These are phyloP conservation scores for Drosophila nikananu DNA, from an alignment of 1,140 invertebrate genomes.

Conservation along the genomic window DNA sequence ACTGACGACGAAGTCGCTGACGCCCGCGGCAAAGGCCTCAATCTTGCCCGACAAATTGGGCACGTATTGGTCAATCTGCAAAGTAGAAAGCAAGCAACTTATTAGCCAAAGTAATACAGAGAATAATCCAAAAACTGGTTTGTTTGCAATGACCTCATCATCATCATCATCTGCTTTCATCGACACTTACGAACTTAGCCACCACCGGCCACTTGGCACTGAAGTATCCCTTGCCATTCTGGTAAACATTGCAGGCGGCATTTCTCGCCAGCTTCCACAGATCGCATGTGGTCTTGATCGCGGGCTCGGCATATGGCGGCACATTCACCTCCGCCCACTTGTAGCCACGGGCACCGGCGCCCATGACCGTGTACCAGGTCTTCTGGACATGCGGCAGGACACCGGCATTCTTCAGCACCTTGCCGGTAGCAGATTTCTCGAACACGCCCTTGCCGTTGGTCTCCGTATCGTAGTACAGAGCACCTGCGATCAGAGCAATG, in stretches of 20 bases:
- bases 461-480: constrained; percentile 81
- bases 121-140: constrained; percentile 55
- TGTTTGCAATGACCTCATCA: constrained; percentile 60
- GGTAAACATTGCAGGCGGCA: constrained; percentile 86
- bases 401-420: constrained; percentile 88
- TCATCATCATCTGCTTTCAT: neutral
- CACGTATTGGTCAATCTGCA: constrained; percentile 89
- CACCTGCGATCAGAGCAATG: constrained; percentile 86
- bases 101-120: constrained; percentile 18
- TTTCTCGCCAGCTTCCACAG: constrained; percentile 87
- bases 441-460: constrained; percentile 81
- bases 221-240: constrained; percentile 86
- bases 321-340: constrained; percentile 88
- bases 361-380: constrained; percentile 87
- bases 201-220: constrained; percentile 87
- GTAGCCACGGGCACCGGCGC: constrained; percentile 87
- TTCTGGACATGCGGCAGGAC: constrained; percentile 87
- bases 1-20: constrained; percentile 85
- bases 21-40: constrained; percentile 85
- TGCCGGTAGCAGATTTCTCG: constrained; percentile 85
- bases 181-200: constrained; percentile 86
- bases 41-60: constrained; percentile 89
- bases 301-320: constrained; percentile 89
- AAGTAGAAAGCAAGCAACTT: constrained; percentile 3
- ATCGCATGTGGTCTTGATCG: constrained; percentile 87